phyloP scores from a whole-genome alignment of 2,888 invertebrate genomes.

The Sinotaia quadrata region DNA sequence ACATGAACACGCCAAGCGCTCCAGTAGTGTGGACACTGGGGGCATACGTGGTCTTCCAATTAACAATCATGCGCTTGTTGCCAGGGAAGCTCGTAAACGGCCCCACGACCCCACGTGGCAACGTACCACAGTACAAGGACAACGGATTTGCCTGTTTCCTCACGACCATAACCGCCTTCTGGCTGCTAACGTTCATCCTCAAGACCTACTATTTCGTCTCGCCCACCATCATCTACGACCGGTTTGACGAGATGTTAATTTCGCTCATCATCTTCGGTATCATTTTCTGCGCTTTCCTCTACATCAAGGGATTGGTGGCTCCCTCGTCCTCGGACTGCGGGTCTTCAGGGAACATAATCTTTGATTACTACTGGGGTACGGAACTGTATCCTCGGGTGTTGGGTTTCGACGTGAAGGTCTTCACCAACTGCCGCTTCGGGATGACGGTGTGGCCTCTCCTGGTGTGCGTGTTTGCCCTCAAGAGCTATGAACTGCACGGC shows the following conservation, averaged over 20 bases:
- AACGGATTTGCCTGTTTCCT: slow-evolving; percentile 75
- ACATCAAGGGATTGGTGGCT: slow-evolving; percentile 68
- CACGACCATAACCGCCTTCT: slow-evolving; percentile 70
- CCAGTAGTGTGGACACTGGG: slow-evolving; percentile 56
- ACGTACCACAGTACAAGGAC: slow-evolving; percentile 73
- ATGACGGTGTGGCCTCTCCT: slow-evolving; percentile 74
- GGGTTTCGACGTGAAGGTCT: slow-evolving; percentile 72
- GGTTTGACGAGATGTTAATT: slow-evolving; percentile 74
- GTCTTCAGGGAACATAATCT: slow-evolving; percentile 72
- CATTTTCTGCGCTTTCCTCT: slow-evolving; percentile 71
- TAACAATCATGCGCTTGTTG: slow-evolving; percentile 72
- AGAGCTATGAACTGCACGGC: slow-evolving; percentile 71
- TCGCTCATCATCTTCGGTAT: slow-evolving; percentile 73
- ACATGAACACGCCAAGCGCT: slow-evolving; percentile 50
- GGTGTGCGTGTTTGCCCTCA: slow-evolving; percentile 69
- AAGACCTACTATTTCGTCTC: slow-evolving; percentile 62
- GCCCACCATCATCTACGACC: slow-evolving; percentile 72
- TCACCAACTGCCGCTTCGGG: slow-evolving; percentile 74
- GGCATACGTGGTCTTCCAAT: slow-evolving; percentile 70
- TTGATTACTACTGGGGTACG: slow-evolving; percentile 77
- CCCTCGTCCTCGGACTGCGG: slow-evolving; percentile 71
- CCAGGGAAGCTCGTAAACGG: slow-evolving; percentile 72
- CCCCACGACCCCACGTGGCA: slow-evolving; percentile 74
- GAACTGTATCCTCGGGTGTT: slow-evolving; percentile 76
- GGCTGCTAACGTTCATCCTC: slow-evolving; percentile 59